These are phyloP conservation scores for Drosophila nikananu DNA, from an alignment of 1,140 invertebrate species.

Conservation along the genomic window DNA sequence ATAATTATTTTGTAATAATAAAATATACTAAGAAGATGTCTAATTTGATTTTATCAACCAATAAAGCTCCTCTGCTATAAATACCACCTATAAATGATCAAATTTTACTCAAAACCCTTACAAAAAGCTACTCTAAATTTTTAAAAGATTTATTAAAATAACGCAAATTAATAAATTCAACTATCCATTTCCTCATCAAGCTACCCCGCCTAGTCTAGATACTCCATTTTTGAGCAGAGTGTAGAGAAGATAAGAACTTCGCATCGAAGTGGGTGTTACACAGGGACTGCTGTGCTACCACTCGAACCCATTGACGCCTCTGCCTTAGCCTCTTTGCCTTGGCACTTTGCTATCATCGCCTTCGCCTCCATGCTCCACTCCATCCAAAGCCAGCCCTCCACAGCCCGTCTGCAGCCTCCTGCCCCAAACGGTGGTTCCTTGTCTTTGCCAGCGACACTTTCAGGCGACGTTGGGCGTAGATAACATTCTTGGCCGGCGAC, in stretches of 20 bases:
- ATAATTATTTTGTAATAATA: too few species aligned
- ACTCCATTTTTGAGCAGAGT: not conserved
- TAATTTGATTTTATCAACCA: not conserved
- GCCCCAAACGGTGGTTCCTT: conserved; percentile 1
- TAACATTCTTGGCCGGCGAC: conserved; percentile 63
- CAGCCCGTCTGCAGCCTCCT: not conserved
- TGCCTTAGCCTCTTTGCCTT: conserved; percentile 16
- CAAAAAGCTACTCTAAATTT: not conserved
- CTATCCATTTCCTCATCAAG: fast-evolving
- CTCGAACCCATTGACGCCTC: conserved; percentile 57
- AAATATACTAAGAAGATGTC: not conserved
- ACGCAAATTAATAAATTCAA: too few species aligned
- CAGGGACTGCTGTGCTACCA: conserved; percentile 29
- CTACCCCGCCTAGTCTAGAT: not conserved
- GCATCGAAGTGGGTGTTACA: conserved; percentile 54
- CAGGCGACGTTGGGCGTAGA: conserved; percentile 45
- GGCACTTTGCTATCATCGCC: conserved; percentile 26
- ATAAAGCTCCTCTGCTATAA: not conserved
- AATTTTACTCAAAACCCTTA: not conserved
- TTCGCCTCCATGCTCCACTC: conserved; percentile 1
- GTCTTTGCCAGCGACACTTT: conserved; percentile 64
- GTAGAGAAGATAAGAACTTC: conserved; percentile 38
- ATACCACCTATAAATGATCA: not conserved
- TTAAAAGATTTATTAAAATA: not conserved
- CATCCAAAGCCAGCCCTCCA: conserved; percentile 10